Evolutionary conservation across 2,797 vertebrate species (phyloP), one percentile per base, ranked within the genome.

Genomic region (Xerus rutilus): DNA sequence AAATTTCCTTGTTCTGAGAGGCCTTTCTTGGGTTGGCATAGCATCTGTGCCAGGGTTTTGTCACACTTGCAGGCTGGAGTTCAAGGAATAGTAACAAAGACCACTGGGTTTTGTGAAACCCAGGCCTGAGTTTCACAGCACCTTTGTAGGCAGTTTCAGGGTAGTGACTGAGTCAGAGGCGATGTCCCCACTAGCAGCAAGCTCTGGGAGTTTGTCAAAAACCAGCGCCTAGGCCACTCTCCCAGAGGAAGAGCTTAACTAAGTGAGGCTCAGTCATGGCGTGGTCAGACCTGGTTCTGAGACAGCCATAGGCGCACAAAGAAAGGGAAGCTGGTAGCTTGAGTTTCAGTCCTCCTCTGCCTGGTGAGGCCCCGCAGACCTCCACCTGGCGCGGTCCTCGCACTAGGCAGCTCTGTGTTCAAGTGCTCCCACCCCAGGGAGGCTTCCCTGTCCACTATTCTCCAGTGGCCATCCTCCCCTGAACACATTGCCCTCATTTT

Each of bases 1-100:
- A 94, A 93, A 83, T 90, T 72, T 93, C 70, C 57, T 83, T 74
- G 35, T 30, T 86, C 86, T 1, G 4, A 77, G 35, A 79, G 45
- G 43, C 49, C 43, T 62, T 95, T 93, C 85, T 70, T 62, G 78
- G 23, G 64, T 89, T 93, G 39, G 74, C 17, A 12, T 21, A 88
- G 59, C 85, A 84, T 39, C 67, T 54, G n/a, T 47, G 81, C 67
- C 78, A 77, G 86, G 67, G 54, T 93, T 84, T 92, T 35, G 28
- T 43, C 47, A 70, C 39, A 39, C 39, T 39, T 39, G 39, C 39
- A 39, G 39, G 39, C 39, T 39, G 39, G 39, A 39, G 2, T 39
- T 39, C 39, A 39, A 3, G 39, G 39, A 39, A 39, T 39, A 39
- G 39, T 39, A 39, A 39, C 39, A 39, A 39, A 39, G 39, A 39